Conservation (phyloP, 2,888 invertebrate genomes). For the Ctena decussata region DNA sequence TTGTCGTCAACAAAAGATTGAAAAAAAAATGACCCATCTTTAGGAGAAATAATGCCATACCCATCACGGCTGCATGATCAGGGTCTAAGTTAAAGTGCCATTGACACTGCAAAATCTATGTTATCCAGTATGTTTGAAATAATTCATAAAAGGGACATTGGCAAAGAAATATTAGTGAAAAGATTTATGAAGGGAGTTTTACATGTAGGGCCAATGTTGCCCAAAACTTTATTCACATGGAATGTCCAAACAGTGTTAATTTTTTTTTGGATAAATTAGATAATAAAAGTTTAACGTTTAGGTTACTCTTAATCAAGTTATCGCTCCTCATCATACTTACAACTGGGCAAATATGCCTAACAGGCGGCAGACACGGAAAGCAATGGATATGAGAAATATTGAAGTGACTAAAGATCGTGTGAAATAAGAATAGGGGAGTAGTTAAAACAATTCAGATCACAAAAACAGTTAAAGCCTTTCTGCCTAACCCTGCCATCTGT, state of each 20-base stretch:
- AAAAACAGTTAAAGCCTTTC: background rate
- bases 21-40: background rate
- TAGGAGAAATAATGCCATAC: background rate
- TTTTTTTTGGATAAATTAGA: background rate
- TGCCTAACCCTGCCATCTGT: background rate
- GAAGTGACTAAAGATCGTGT: background rate
- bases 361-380: background rate
- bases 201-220: background rate
- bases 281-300: background rate
- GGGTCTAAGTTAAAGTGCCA: background rate
- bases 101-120: background rate
- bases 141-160: background rate
- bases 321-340: background rate
- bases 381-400: background rate
- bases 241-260: background rate
- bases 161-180: background rate
- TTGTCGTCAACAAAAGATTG: background rate
- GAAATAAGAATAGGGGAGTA: background rate
- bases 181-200: conserved; percentile 25
- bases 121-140: background rate
- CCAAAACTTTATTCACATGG: background rate
- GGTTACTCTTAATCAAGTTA: background rate
- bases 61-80: background rate
- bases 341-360: conserved; percentile 3
- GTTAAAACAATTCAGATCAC: background rate